Conservation (phyloP, 1,140 invertebrate species). For the Aradophagus sp. region DNA sequence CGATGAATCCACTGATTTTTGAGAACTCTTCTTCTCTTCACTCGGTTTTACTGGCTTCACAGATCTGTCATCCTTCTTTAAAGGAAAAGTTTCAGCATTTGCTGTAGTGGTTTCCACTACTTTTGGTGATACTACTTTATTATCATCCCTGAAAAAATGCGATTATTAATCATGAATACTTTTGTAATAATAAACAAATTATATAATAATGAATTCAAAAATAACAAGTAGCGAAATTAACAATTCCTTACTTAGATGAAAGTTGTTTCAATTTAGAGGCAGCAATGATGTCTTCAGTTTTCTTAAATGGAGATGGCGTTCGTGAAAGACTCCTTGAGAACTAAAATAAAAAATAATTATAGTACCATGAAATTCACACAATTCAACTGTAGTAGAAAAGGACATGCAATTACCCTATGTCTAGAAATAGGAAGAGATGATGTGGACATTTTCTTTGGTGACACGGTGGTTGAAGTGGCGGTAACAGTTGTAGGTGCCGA, state of each 20-base stretch:
- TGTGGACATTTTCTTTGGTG: slow-evolving; percentile 70
- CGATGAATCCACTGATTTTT: slow-evolving; percentile 61
- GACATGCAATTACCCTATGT: slow-evolving; percentile 62
- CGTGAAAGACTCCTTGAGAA: slow-evolving; percentile 84
- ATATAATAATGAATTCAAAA: no score
- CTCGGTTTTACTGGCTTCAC: slow-evolving; percentile 60
- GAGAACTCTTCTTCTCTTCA: slow-evolving; percentile 67
- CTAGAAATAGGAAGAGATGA: slow-evolving; percentile 66
- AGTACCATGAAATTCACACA: neutral
- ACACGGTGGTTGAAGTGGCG: slow-evolving; percentile 52
- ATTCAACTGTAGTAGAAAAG: no score
- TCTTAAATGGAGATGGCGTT: slow-evolving; percentile 86
- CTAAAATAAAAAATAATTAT: slow-evolving; percentile 52
- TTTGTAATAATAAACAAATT: no score
- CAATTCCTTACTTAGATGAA: slow-evolving; percentile 67
- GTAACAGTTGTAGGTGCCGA: slow-evolving; percentile 30
- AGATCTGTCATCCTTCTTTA: slow-evolving; percentile 70
- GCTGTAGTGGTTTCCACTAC: slow-evolving; percentile 58
- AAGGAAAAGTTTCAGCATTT: slow-evolving; percentile 63
- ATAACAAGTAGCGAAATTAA: no score
- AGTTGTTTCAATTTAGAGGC: slow-evolving; percentile 66
- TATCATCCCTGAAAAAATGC: slow-evolving; percentile 62
- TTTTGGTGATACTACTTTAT: slow-evolving; percentile 67
- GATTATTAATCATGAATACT: no score
- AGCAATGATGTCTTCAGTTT: slow-evolving; percentile 82